A percentile compares a stretch with the other conserved stretches of the same genome.
Conservation (phyloP, 2,888 invertebrate species). For the Pseudococcus viburni region DNA sequence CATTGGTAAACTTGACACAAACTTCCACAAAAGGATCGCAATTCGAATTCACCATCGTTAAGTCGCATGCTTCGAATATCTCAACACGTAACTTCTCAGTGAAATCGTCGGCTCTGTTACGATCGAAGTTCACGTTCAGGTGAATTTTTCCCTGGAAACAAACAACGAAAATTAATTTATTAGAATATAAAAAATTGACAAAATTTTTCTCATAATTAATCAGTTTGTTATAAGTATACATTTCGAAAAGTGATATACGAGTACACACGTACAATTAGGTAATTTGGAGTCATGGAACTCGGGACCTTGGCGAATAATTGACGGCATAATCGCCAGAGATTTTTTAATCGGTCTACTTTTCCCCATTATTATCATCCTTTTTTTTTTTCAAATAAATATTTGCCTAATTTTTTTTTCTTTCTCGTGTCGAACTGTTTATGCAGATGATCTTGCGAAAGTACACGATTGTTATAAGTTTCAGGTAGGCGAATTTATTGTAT, state of each 20-base stretch:
- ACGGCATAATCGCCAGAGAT: not conserved
- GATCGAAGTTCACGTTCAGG: constrained; percentile 82
- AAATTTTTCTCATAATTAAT: not conserved
- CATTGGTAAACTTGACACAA: constrained; percentile 85
- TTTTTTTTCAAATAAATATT: constrained; percentile 25
- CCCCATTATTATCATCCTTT: not conserved
- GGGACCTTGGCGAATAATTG: not conserved
- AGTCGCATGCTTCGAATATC: constrained; percentile 87
- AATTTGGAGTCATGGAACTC: not conserved
- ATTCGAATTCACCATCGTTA: constrained; percentile 89
- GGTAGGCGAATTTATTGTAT: not conserved
- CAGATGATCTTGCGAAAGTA: not conserved
- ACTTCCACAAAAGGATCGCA: constrained; percentile 92
- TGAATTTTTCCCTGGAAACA: constrained; percentile 79
- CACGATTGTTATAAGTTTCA: constrained; percentile 1
- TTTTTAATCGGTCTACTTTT: not conserved
- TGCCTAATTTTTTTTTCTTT: not conserved
- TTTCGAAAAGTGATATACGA: not conserved
- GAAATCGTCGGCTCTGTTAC: constrained; percentile 67
- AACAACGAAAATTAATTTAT: not conserved
- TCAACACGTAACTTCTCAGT: constrained; percentile 70
- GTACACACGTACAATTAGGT: too few relatives aligned
- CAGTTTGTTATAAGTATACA: not conserved
- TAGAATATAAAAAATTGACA: not conserved
- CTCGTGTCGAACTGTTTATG: not conserved